phyloP scores from a whole-genome alignment of 2,888 invertebrate genomes.

The Xanthorhoe designata region DNA sequence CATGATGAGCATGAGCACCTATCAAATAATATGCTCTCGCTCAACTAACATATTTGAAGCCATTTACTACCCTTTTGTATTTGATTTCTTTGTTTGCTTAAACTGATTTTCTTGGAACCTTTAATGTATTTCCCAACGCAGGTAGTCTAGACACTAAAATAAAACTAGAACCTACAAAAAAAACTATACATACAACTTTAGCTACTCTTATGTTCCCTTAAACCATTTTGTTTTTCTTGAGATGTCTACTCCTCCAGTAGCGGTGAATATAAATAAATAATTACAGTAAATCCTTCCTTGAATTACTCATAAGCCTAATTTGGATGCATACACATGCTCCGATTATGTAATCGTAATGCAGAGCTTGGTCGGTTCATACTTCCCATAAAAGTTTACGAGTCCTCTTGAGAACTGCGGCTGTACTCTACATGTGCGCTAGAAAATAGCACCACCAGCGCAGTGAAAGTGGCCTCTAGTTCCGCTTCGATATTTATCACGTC shows the following conservation, averaged over 20 bases:
- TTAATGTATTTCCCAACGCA: background rate
- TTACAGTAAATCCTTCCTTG: slow-evolving; percentile 31
- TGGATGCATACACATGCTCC: slow-evolving; percentile 39
- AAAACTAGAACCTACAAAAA: background rate
- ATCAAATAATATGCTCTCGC: slow-evolving; percentile 66
- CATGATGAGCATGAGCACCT: slow-evolving; percentile 71
- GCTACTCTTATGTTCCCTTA: background rate
- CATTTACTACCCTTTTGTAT: slow-evolving; percentile 24
- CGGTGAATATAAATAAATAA: slow-evolving; percentile 29
- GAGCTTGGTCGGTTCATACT: slow-evolving; percentile 54
- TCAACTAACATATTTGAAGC: slow-evolving; percentile 54
- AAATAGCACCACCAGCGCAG: slow-evolving; percentile 71
- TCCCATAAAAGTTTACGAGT: slow-evolving; percentile 68
- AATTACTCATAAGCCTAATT: slow-evolving; percentile 40
- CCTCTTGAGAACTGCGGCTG: slow-evolving; percentile 54
- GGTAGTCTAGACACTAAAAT: background rate
- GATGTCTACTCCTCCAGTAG: background rate
- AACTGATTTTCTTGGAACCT: slow-evolving; percentile 3
- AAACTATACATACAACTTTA: background rate
- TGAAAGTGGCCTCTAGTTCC: slow-evolving; percentile 80
- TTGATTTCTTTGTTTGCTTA: background rate
- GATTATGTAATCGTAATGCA: slow-evolving; percentile 58
- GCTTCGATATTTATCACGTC: slow-evolving; percentile 72
- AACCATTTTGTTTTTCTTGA: slow-evolving; percentile 6
- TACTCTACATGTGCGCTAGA: slow-evolving; percentile 58